A percentile compares a stretch with the other conserved stretches of the same genome.
phyloP scores from a whole-genome alignment of 2,797 vertebrate genomes.

The Agapornis canus region DNA sequence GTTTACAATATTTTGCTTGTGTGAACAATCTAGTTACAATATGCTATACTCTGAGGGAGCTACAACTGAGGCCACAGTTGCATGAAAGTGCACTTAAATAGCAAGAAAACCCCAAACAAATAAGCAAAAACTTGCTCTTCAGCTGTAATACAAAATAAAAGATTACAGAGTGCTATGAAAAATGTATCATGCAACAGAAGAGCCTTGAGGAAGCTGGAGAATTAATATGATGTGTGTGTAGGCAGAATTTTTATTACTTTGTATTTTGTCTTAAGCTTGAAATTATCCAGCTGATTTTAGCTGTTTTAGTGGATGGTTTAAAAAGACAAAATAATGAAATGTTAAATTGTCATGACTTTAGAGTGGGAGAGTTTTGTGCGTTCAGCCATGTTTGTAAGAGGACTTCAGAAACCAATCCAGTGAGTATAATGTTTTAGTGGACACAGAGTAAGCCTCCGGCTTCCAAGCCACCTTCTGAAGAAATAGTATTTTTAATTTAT shows the following conservation, averaged over 20 bases:
- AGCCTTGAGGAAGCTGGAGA: neutral
- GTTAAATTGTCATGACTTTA: neutral
- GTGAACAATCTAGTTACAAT: neutral
- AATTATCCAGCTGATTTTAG: neutral
- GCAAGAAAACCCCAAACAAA: neutral
- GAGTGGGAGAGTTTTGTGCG: neutral
- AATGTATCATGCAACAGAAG: neutral
- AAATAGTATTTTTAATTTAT: neutral
- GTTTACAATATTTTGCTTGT: neutral
- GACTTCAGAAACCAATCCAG: neutral
- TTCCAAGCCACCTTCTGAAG: neutral
- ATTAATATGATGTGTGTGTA: neutral
- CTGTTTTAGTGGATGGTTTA: neutral
- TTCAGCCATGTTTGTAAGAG: neutral
- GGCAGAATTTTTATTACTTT: neutral
- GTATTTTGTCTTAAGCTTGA: neutral
- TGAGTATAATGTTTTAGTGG: neutral
- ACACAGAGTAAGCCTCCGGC: neutral
- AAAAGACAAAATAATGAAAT: neutral
- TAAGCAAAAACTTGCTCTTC: neutral
- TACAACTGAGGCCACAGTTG: neutral
- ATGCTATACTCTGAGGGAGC: neutral
- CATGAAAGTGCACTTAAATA: neutral
- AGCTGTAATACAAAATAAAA: neutral
- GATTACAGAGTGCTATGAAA: neutral